phyloP scores from a whole-genome alignment of 2,888 invertebrate species.

The Drosophila aldrichi region DNA sequence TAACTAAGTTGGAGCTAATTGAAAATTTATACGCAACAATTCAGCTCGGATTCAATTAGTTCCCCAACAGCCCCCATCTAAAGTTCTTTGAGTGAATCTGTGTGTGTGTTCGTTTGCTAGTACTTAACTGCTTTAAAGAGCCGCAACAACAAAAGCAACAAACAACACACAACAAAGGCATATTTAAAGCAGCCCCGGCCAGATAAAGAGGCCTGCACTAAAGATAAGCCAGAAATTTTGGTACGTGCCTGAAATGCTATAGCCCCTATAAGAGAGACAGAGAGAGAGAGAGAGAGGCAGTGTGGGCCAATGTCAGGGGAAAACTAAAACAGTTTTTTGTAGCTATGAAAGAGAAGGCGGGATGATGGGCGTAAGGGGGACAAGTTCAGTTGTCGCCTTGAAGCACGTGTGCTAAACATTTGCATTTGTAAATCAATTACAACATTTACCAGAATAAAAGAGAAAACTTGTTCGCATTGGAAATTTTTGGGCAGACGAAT shows the following conservation, averaged over 20 bases:
- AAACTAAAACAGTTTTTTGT: conserved; percentile 21
- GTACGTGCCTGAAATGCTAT: conserved; percentile 57
- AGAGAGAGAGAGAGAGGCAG: not conserved
- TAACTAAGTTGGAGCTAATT: conserved; percentile 10
- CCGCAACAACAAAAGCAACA: conserved; percentile 18
- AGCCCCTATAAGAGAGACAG: not conserved
- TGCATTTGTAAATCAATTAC: conserved; percentile 64
- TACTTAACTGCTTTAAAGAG: conserved; percentile 30
- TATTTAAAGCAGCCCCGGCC: conserved; percentile 23
- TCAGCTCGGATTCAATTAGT: conserved; percentile 17
- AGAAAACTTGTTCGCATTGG: conserved; percentile 4
- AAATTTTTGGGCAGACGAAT: conserved; percentile 7
- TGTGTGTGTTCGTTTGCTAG: conserved; percentile 11
- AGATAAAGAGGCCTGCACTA: conserved; percentile 24
- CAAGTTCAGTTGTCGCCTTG: conserved; percentile 13
- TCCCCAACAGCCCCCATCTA: not conserved
- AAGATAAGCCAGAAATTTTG: conserved; percentile 52
- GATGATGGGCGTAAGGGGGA: not conserved
- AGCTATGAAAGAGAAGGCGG: not conserved
- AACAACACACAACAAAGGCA: conserved; percentile 25
- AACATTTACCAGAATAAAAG: conserved; percentile 30
- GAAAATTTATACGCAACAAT: conserved; percentile 12
- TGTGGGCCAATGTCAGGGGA: not conserved
- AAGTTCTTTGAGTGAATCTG: too few relatives aligned
- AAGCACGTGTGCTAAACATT: conserved; percentile 37